phyloP scores from a whole-genome alignment of 1,140 invertebrate genomes.

The Rhizoglyphus robini region DNA sequence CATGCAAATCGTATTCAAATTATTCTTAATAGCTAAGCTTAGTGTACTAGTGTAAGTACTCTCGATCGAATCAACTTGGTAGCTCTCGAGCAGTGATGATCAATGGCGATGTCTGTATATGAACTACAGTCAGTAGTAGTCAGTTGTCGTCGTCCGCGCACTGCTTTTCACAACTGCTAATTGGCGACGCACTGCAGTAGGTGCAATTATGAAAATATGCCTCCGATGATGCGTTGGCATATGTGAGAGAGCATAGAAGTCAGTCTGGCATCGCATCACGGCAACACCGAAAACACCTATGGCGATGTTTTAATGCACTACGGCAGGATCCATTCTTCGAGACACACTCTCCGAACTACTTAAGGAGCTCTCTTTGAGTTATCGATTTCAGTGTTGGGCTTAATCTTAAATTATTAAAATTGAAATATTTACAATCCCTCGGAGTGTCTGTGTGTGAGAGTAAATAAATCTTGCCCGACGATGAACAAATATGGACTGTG shows the following conservation, averaged over 20 bases:
- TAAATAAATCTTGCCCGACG: not conserved
- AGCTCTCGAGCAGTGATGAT: no score
- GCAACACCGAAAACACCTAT: not conserved
- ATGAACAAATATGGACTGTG: not conserved
- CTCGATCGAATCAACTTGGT: no score
- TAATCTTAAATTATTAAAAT: conserved; percentile 16
- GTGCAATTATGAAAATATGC: not conserved
- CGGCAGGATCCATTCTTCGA: no score
- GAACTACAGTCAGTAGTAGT: no score
- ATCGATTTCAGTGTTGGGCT: not conserved
- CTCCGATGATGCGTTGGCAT: not conserved
- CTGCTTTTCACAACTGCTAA: no score
- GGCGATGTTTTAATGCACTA: not conserved
- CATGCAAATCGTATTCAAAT: not conserved
- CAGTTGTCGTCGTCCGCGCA: no score
- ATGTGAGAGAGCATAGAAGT: not conserved
- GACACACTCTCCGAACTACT: not conserved
- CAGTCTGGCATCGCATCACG: no score
- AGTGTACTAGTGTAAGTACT: no score
- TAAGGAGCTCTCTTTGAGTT: not conserved
- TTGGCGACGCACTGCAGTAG: no score
- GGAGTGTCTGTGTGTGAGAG: not conserved
- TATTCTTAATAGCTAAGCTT: not conserved
- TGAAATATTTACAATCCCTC: conserved; percentile 11
- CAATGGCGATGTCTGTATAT: no score